A percentile compares a stretch with the other conserved stretches of the same genome.
Evolutionary conservation across 1,140 invertebrate genomes (phyloP).

Genomic region (Anadara kagoshimensis): DNA sequence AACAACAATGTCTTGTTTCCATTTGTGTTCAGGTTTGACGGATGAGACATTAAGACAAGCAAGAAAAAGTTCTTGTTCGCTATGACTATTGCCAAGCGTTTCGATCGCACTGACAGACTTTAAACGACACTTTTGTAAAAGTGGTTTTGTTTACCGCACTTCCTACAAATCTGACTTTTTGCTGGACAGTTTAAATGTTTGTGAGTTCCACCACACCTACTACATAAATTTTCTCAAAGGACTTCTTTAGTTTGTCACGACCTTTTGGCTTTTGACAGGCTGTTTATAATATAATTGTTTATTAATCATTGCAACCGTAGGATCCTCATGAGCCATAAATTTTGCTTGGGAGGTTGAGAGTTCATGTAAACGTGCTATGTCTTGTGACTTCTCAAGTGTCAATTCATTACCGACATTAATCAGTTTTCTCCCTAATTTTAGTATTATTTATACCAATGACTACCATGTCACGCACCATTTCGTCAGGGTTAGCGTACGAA

Average conservation of each 20-base stretch:
- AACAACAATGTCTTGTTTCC: too few relatives aligned
- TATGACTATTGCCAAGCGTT: too few relatives aligned
- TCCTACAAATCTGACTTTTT: not conserved
- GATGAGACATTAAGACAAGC: too few relatives aligned
- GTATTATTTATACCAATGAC: constrained; percentile 31
- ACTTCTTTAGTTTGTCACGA: too few relatives aligned
- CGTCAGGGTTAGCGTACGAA: constrained; percentile 27
- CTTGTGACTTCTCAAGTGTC: not conserved
- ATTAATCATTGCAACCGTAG: not conserved
- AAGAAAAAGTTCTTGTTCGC: too few relatives aligned
- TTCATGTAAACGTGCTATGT: constrained; percentile 9
- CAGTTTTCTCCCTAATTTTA: constrained; percentile 15
- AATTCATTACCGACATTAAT: constrained; percentile 1
- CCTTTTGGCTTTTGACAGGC: too few relatives aligned
- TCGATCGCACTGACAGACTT: too few relatives aligned
- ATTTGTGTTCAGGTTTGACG: too few relatives aligned
- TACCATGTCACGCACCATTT: constrained; percentile 37
- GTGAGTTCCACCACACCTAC: not conserved
- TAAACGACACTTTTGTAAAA: too few relatives aligned
- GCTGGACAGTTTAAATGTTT: not conserved
- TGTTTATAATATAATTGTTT: not conserved
- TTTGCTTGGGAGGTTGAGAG: constrained; percentile 5
- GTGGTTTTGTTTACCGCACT: too few relatives aligned
- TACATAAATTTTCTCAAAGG: too few relatives aligned
- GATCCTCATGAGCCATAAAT: not conserved